Conservation (phyloP, 2,888 invertebrate genomes). For the Latrodectus hesperus region DNA sequence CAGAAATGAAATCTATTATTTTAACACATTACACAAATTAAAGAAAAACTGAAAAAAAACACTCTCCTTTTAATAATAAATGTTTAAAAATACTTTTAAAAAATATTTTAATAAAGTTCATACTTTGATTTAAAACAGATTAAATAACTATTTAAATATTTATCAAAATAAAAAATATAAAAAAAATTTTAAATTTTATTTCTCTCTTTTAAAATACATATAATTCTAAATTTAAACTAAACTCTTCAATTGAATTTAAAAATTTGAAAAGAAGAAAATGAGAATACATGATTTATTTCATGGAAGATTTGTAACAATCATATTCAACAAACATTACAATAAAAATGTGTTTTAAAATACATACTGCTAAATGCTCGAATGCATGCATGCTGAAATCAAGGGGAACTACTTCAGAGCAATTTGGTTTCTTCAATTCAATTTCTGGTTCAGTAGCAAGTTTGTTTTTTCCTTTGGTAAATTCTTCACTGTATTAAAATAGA, state of each 20-base stretch:
- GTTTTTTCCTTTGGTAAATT: slow-evolving; percentile 22
- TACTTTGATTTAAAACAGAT: too few species aligned
- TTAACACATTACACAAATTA: too few species aligned
- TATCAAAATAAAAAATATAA: too few species aligned
- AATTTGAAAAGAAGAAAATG: too few species aligned
- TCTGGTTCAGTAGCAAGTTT: background rate
- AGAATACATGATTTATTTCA: too few species aligned
- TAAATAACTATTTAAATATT: too few species aligned
- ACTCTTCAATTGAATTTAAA: background rate
- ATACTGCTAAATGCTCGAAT: slow-evolving; percentile 80
- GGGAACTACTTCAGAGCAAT: slow-evolving; percentile 80
- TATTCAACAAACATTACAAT: too few species aligned
- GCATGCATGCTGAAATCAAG: slow-evolving; percentile 80
- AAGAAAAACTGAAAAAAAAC: too few species aligned
- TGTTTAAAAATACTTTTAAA: background rate
- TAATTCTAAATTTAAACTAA: background rate
- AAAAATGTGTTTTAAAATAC: slow-evolving; percentile 4
- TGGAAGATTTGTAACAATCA: too few species aligned
- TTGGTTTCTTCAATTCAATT: slow-evolving; percentile 76
- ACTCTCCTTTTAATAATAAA: too few species aligned
- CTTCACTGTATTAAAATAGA: slow-evolving; percentile 30
- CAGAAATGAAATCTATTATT: too few species aligned
- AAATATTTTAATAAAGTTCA: background rate
- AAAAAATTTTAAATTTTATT: too few species aligned
- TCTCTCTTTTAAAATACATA: background rate